phyloP scores from a whole-genome alignment of 1,140 invertebrate genomes.

The Lamellibrachia luymesi region DNA sequence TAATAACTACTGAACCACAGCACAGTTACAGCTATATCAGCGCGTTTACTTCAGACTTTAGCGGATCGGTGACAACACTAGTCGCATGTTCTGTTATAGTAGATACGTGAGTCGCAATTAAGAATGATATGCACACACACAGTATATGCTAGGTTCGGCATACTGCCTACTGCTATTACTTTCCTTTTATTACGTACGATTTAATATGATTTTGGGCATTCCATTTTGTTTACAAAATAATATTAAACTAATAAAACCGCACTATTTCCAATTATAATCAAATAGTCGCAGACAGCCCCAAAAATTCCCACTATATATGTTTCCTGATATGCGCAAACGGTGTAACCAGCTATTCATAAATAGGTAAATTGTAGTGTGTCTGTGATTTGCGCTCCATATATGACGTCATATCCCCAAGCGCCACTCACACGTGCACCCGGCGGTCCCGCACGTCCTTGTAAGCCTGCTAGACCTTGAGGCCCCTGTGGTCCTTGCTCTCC shows the following conservation, averaged over 20 bases:
- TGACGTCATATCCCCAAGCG: background rate
- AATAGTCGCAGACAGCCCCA: background rate
- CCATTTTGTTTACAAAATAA: background rate
- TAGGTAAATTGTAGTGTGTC: background rate
- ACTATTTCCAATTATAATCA: background rate
- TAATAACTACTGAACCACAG: background rate
- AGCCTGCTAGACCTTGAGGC: slow-evolving; percentile 28
- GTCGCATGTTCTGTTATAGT: no score
- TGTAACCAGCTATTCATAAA: background rate
- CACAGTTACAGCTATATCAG: no score
- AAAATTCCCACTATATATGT: background rate
- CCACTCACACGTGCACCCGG: slow-evolving; percentile 32
- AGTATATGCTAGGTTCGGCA: no score
- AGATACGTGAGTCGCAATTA: no score
- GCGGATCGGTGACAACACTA: no score
- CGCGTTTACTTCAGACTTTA: no score
- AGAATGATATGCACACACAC: no score
- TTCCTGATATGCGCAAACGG: background rate
- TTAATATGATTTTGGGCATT: no score
- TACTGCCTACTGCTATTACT: no score
- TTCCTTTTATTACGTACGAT: no score
- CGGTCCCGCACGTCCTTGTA: slow-evolving; percentile 42
- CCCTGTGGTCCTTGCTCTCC: slow-evolving; percentile 36
- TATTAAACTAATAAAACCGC: background rate
- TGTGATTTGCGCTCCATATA: background rate